Evolutionary conservation across 2,888 invertebrate species (phyloP).

Genomic region (Apamea monoglypha): DNA sequence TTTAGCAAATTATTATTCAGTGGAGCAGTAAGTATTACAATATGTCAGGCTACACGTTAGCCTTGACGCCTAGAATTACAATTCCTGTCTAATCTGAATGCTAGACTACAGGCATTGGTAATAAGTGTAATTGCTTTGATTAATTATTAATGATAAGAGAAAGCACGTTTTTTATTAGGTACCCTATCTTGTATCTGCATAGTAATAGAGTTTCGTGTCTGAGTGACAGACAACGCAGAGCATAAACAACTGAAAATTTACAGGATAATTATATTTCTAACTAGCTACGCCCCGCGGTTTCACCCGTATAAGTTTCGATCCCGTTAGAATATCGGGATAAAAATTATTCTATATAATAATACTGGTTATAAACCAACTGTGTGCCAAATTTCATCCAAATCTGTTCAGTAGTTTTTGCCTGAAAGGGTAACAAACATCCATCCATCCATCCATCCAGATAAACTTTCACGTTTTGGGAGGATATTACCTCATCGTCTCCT

Average conservation of each 20-base stretch:
- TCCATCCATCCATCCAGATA: too few relatives aligned
- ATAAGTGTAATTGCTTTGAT: slow-evolving; percentile 35
- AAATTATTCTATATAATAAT: too few relatives aligned
- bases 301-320: too few relatives aligned
- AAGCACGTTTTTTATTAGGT: neutral
- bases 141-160: slow-evolving; percentile 2
- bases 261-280: neutral
- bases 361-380: too few relatives aligned
- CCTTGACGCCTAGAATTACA: slow-evolving; percentile 73
- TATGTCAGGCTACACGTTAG: slow-evolving; percentile 70
- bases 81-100: slow-evolving; percentile 71
- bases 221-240: neutral
- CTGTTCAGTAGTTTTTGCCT: too few relatives aligned
- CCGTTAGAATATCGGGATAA: too few relatives aligned
- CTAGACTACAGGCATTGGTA: slow-evolving; percentile 18
- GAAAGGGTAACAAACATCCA: too few relatives aligned
- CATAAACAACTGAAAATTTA: neutral
- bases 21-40: slow-evolving; percentile 64
- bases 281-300: too few relatives aligned
- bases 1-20: slow-evolving; percentile 66
- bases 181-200: neutral
- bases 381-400: too few relatives aligned
- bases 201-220: neutral
- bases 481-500: neutral
- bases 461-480: too few relatives aligned